Evolutionary conservation across 2,113 vertebrate species (phyloP).

Genomic region (Lagenorhynchus albirostris): DNA sequence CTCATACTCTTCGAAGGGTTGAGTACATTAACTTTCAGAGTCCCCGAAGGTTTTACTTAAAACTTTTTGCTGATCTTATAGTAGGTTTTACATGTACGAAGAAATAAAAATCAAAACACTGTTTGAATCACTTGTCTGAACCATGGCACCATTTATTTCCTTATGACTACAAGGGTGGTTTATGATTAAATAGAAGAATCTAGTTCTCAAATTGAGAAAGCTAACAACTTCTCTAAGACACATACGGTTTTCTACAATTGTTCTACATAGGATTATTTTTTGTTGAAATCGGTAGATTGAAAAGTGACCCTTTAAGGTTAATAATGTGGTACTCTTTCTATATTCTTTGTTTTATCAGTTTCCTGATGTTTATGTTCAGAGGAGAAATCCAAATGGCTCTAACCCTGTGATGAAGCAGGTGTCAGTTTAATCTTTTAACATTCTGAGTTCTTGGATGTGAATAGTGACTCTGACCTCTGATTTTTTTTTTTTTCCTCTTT

Average conservation of each 20-base stretch:
- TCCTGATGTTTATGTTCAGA: conserved; percentile 11
- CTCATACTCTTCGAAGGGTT: not conserved
- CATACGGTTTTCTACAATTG: not conserved
- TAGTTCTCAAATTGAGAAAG: conserved; percentile 10
- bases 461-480: conserved; percentile 18
- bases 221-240: conserved; percentile 2
- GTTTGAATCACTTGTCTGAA: not conserved
- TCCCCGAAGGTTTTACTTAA: not conserved
- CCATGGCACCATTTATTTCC: conserved; percentile 18
- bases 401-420: conserved; percentile 3
- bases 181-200: conserved; percentile 26
- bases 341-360: conserved; percentile 20
- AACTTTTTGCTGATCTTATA: not conserved
- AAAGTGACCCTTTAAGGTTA: not conserved
- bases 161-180: not conserved
- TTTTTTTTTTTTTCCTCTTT: not conserved
- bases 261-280: not conserved
- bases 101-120: conserved; percentile 11
- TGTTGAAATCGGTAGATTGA: not conserved
- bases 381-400: not conserved
- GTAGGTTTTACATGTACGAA: conserved; percentile 14
- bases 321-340: not conserved
- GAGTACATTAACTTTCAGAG: not conserved
- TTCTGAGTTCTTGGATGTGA: conserved; percentile 37
- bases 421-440: conserved; percentile 44